These are phyloP conservation scores for Dilophus febrilis DNA, from an alignment of 2,888 invertebrate species.

Conservation along the genomic window DNA sequence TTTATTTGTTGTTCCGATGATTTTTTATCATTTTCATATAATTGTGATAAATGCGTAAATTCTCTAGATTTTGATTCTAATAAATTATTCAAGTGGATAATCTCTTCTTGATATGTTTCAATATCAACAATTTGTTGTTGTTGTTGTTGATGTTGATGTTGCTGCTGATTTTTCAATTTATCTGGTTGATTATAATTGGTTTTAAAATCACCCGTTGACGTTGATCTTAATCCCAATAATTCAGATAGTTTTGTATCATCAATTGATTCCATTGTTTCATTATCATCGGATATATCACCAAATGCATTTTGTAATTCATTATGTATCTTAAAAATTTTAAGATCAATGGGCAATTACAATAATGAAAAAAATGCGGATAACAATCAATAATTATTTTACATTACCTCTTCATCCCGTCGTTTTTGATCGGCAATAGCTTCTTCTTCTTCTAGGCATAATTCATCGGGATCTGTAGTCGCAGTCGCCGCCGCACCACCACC, in stretches of 20 bases:
- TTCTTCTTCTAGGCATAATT: conserved; percentile 46
- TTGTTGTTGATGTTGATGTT: not conserved
- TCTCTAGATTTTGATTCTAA: conserved; percentile 8
- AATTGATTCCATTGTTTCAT: no score
- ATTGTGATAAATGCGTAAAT: conserved; percentile 30
- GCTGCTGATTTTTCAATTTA: not conserved
- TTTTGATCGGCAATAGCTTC: conserved; percentile 51
- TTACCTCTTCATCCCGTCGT: conserved; percentile 47
- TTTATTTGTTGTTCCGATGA: conserved; percentile 25
- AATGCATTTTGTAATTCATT: conserved; percentile 48
- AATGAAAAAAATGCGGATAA: no score
- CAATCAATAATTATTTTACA: conserved; percentile 1
- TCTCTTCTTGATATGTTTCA: conserved; percentile 17
- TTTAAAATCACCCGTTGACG: no score
- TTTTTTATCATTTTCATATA: conserved; percentile 17
- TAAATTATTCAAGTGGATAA: conserved; percentile 1
- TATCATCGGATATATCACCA: conserved; percentile 48
- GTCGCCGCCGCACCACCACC: no score
- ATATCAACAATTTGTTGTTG: no score
- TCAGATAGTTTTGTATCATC: no score
- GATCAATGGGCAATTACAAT: not conserved
- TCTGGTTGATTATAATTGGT: no score
- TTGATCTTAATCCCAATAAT: no score
- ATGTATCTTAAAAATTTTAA: conserved; percentile 35
- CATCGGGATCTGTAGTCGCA: no score